These are phyloP conservation scores for Tiliqua scincoides DNA, from an alignment of 2,113 vertebrate species.

Conservation along the genomic window DNA sequence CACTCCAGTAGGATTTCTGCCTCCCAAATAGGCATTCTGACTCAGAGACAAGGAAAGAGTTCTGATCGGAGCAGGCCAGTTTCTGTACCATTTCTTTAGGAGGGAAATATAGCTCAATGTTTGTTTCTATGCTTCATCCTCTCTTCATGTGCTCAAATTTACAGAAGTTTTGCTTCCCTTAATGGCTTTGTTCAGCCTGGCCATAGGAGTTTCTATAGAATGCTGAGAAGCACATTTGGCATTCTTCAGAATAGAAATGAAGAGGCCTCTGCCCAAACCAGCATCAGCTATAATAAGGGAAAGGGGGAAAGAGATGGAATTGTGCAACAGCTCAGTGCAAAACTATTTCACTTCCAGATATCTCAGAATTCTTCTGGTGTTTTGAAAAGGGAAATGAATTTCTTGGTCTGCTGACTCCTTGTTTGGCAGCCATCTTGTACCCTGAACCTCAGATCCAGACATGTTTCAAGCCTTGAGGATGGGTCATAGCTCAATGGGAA, in stretches of 20 bases:
- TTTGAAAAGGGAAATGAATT: background rate
- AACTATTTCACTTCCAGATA: background rate
- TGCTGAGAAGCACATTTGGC: background rate
- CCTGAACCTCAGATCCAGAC: background rate
- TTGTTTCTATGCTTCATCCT: slow-evolving; percentile 41
- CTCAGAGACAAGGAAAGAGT: slow-evolving; percentile 66
- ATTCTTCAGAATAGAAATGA: background rate
- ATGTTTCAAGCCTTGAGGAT: background rate
- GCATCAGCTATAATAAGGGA: background rate
- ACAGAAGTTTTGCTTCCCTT: background rate
- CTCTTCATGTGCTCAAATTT: slow-evolving; percentile 46
- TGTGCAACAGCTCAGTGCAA: background rate
- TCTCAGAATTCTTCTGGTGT: background rate
- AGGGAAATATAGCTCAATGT: slow-evolving; percentile 47
- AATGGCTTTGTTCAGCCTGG: slow-evolving; percentile 34
- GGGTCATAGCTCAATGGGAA: no score
- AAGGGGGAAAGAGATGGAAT: background rate
- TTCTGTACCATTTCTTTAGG: slow-evolving; percentile 51
- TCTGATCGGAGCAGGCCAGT: slow-evolving; percentile 57
- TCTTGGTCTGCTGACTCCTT: background rate
- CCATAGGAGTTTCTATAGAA: slow-evolving; percentile 51
- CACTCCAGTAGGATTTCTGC: slow-evolving; percentile 67
- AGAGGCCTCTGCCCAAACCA: background rate
- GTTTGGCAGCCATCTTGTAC: background rate
- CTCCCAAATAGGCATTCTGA: slow-evolving; percentile 68